Conservation (phyloP, 2,888 invertebrate genomes). For the Argyra leucocephala region DNA sequence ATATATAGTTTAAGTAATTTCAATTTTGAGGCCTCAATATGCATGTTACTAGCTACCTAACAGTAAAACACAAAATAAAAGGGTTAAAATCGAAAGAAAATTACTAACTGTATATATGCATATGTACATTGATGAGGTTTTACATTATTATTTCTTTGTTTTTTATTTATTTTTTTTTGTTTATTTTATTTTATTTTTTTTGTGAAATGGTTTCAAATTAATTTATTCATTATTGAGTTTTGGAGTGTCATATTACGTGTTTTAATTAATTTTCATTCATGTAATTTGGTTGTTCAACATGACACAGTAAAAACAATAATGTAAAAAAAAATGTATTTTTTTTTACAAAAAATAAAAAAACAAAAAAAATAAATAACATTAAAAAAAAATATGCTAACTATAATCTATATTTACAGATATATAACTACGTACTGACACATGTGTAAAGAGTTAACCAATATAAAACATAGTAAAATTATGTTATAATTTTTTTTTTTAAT, state of each 20-base stretch:
- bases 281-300: conserved; percentile 11
- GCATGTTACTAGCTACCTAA: no score
- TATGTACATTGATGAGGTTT: no score
- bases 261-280: conserved; percentile 11
- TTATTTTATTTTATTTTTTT: background rate
- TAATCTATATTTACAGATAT: background rate
- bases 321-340: no score
- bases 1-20: no score
- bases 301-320: conserved; percentile 3
- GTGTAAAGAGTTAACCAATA: background rate
- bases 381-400: background rate
- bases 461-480: background rate
- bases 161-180: background rate
- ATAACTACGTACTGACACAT: background rate
- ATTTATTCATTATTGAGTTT: conserved; percentile 4
- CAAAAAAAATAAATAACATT: background rate
- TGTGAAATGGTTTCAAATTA: background rate
- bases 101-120: no score
- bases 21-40: no score
- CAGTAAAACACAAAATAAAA: no score
- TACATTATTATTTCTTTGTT: no score
- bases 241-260: conserved; percentile 10
- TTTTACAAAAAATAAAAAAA: no score
- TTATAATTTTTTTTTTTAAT: background rate
- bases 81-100: no score